Evolutionary conservation across 2,113 vertebrate species (phyloP), one percentile per base, ranked within the genome.

Genomic region (Saguinus imperator): DNA sequence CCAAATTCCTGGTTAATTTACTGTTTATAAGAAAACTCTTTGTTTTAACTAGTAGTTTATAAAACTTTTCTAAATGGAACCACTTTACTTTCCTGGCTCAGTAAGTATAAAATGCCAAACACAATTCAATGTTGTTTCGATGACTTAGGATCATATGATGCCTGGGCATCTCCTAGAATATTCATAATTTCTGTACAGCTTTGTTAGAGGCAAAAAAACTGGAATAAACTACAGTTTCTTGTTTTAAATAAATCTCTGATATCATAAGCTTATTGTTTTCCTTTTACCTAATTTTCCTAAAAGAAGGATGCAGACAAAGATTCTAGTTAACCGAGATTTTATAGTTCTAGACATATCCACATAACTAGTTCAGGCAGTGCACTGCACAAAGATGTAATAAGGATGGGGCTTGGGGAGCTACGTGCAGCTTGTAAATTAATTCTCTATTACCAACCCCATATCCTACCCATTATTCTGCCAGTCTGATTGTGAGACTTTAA

Each of bases 41-140:
- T 95, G 50, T 88, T 91, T 77, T 55, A 95, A 75, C 66, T 48
- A 40, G 57, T 77, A 84, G 50, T 87, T 95, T 86, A 89, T 61
- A 89, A 89, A 92, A 85, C 5, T 55, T 94, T 96, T 94, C 82
- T 32, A 91, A 87, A 89, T 10, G 37, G 68, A 96, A 92, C 64
- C 66, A 91, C 21, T 96, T 91, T 58, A 77, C 73, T 73, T 95
- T 88, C 40, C 79, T 89, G 66, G 77, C 43, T 93, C 40, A 43
- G 20, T 83, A 90, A 89, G 20, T 80, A 93, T 29, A 97, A 95
- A 95, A 95, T n/a, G 23, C 29, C 40, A 64, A 91, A 76, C 55
- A 92, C 25, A 70, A 89, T 64, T 68, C 37, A 27, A 48, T 86
- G 82, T 37, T 76, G 61, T 70, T 91, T 75, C 76, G 68, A 84